Conservation (phyloP, 2,113 vertebrate species). For the Telmatochromis sp. region DNA sequence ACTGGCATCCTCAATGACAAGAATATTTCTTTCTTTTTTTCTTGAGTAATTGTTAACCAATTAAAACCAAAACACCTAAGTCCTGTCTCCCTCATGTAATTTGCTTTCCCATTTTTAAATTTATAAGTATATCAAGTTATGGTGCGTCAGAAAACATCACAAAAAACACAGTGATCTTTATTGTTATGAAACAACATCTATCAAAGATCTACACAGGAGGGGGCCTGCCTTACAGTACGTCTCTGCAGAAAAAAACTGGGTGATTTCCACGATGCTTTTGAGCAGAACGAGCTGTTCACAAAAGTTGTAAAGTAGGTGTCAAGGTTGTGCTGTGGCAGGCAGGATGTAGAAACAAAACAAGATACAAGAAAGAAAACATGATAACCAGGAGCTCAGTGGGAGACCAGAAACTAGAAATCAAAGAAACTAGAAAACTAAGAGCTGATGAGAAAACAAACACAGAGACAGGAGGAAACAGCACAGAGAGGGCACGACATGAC, state of each 20-base stretch:
- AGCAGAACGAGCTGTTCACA: not conserved
- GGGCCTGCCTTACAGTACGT: not conserved
- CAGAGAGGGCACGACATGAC: accelerated
- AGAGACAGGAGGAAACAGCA: not conserved
- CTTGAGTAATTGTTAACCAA: not conserved
- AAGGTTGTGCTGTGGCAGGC: not conserved
- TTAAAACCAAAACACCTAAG: not conserved
- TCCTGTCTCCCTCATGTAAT: not conserved
- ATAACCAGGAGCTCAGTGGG: not conserved
- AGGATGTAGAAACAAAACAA: not conserved
- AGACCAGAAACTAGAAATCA: not conserved
- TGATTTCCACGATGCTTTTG: not conserved
- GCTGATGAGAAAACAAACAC: not conserved
- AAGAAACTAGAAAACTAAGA: not conserved
- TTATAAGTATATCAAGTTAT: not conserved
- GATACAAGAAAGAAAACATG: not conserved
- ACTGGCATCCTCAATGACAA: accelerated
- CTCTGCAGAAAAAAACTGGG: not conserved
- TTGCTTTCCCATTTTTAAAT: not conserved
- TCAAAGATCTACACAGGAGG: not conserved
- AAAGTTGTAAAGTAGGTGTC: not conserved
- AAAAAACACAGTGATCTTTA: not conserved
- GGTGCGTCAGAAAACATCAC: accelerated
- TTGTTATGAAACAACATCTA: not conserved
- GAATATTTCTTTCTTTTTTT: not conserved